Evolutionary conservation across 2,888 invertebrate species (phyloP), one percentile per base, ranked within the genome.

Genomic region (Aspidapion aeneum): DNA sequence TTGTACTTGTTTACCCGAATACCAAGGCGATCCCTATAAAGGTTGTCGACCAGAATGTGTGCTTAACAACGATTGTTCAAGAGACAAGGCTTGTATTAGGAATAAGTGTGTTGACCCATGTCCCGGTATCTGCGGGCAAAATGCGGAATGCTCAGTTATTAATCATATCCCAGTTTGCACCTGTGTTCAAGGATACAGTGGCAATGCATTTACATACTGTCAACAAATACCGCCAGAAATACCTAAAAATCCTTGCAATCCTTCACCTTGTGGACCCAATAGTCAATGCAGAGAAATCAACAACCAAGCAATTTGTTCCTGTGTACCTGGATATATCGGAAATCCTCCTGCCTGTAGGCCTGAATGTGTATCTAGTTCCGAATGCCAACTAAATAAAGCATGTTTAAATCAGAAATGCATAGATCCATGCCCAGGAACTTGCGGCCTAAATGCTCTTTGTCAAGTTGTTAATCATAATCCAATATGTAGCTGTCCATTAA

Each of bases 91-190:
- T 58, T 92, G 91, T 76, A 84, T 90, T 21, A 83, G 84, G 73
- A 87, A 87, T 72, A 88, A 86, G 75, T 90, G 90, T 72, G 77
- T 83, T 16, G 85, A 90, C 79, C 89, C 90, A 51, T 93, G 93
- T 73, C 82, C 85, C 12, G 89, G 88, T 68, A 88, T 87, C 16
- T 93, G 93, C 76, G 93, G 91, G n/a, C 80, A 82, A 66, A 86
- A 87, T 73, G 91, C 93, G 1, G 74, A 86, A 62, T 93, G 93
- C 76, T 82, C 87, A 71, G 90, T 90, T 1, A 83, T 88, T 55
- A 90, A 89, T 74, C 93, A 93, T 74, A 86, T 90, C 74, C 90
- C 93, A 7, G 86, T 87, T 71, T 93, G 93, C 73, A 85, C 85
- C 54, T 93, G 93, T 77, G 86, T 88, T 16, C 78, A 80, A 21